Conservation (phyloP, 2,113 vertebrate species). For the Sander lucioperca region DNA sequence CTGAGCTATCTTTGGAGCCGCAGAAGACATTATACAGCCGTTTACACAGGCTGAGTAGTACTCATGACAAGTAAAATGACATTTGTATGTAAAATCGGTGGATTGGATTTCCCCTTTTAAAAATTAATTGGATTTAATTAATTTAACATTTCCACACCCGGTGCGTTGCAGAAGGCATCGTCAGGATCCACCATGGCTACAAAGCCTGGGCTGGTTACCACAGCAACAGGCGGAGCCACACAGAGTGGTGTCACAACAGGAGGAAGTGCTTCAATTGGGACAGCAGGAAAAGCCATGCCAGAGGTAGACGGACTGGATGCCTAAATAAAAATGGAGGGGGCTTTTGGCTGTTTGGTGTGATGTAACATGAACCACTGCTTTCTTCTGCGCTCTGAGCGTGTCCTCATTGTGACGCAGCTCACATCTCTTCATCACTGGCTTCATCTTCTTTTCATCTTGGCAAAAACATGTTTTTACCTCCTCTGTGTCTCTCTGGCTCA, state of each 20-base stretch:
- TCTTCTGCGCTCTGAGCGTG: conserved; percentile 18
- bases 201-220: conserved; percentile 58
- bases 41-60: neutral
- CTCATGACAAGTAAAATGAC: neutral
- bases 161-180: conserved; percentile 76
- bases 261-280: conserved; percentile 53
- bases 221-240: conserved; percentile 45
- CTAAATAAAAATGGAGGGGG: neutral
- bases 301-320: conserved; percentile 70
- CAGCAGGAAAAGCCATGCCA: conserved; percentile 52
- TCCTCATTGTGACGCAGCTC: conserved; percentile 2
- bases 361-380: conserved; percentile 30
- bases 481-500: neutral
- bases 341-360: conserved; percentile 46
- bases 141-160: conserved; percentile 41
- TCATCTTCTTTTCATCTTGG: conserved; percentile 35
- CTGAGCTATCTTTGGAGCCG: neutral
- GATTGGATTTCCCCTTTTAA: neutral
- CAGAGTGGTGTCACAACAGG: conserved; percentile 36
- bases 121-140: no score
- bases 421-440: conserved; percentile 11
- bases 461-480: neutral
- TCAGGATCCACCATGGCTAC: conserved; percentile 70
- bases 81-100: neutral
- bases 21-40: neutral